Evolutionary conservation across 2,888 invertebrate species (phyloP), one percentile per base, ranked within the genome.

Genomic region (Ceraclea dissimilis): DNA sequence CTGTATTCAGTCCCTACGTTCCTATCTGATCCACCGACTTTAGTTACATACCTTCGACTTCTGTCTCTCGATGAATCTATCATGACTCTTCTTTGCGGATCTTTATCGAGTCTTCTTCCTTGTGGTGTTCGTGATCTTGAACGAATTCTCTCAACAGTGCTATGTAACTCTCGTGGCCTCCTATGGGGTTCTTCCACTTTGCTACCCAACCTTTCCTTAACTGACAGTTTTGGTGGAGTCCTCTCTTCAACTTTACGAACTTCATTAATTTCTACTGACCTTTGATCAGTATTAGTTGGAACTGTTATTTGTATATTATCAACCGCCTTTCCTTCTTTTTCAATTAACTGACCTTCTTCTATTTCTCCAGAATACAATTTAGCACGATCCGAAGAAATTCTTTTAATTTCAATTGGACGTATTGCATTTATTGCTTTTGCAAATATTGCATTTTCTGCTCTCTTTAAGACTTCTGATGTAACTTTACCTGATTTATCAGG

Each of bases 361-460:
- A 63, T 63, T 57, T 74, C 82, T 60, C 79, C 80, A 2, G 80
- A 75, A 67, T 86, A 85, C 22, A 85, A 68, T 67, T 86, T 84
- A 13, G 81, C 76, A n/a, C 85, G 78, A 63, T 86, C 86, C 57
- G 78, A 79, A 62, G 83, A 84, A 51, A 85, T 84, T 69, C 86
- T 87, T 67, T 86, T 87, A 51, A 85, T 85, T 73, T 88, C 88
- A 52, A 86, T 83, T 0, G 88, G 87, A 57, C 86, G 78, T 48
- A 89, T 83, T 0, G 90, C 88, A 66, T 86, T 90, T 46, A 90
- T 88, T 1, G 90, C 90, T 70, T 93, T 91, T 44, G 93, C 89
- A 69, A 93, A 90, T 64, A 94, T 88, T 0, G 90, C 93, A 69
- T 93, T 93, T 74, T 94, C 93, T 1, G 94, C 93, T 63, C 92